A percentile compares a stretch with the other conserved stretches of the same genome.
phyloP scores from a whole-genome alignment of 1,140 invertebrate genomes.

The Cherax quadricarinatus region DNA sequence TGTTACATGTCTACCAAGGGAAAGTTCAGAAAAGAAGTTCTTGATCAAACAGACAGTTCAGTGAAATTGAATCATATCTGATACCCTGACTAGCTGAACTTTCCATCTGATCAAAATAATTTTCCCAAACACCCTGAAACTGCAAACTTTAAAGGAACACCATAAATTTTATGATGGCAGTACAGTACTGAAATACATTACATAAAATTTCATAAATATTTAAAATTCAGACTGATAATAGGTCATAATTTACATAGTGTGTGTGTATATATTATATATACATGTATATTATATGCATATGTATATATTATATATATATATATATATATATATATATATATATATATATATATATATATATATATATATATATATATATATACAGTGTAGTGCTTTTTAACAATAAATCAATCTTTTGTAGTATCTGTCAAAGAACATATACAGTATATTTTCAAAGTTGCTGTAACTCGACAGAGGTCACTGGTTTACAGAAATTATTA shows the following conservation, averaged over 20 bases:
- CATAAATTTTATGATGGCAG: conserved; percentile 17
- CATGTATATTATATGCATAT: conserved; percentile 45
- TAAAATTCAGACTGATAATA: conserved; percentile 56
- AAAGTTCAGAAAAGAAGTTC: conserved; percentile 24
- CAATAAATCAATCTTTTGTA: no score
- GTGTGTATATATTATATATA: conserved; percentile 52
- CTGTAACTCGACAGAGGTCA: no score
- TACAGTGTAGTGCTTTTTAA: no score
- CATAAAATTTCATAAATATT: conserved; percentile 49
- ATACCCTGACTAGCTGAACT: background rate
- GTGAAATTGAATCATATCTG: background rate
- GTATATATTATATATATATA: no score
- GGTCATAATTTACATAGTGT: conserved; percentile 43
- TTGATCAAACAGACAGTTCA: background rate
- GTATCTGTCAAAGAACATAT: no score
- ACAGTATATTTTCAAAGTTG: no score
- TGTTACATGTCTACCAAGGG: conserved; percentile 11
- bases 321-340: no score
- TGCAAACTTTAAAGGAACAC: conserved; percentile 30
- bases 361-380: no score
- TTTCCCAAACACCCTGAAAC: conserved; percentile 41
- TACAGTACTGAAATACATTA: background rate
- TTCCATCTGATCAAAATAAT: conserved; percentile 10
- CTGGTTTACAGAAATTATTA: no score
- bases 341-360: no score